Conservation (phyloP, 1,140 invertebrate species). For the Drosophila athabasca region DNA sequence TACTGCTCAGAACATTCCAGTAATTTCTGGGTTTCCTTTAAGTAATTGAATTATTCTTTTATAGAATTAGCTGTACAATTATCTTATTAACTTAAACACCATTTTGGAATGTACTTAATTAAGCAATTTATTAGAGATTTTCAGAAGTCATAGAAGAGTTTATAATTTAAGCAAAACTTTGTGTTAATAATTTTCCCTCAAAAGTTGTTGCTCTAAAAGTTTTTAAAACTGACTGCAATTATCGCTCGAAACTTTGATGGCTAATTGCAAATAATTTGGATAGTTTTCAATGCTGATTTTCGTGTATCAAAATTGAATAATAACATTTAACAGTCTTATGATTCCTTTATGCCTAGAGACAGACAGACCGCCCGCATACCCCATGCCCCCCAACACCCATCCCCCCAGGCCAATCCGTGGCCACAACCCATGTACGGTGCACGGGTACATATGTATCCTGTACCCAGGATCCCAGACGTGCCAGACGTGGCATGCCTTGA, state of each 20-base stretch:
- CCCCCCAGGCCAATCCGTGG: constrained; percentile 21
- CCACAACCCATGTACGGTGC: constrained; percentile 59
- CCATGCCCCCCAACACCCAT: background rate
- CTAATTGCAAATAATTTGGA: constrained; percentile 17
- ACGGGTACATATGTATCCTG: constrained; percentile 24
- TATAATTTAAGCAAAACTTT: no score
- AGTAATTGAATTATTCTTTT: no score
- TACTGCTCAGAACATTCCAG: no score
- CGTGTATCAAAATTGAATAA: constrained; percentile 68
- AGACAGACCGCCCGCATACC: background rate
- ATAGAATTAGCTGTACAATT: no score
- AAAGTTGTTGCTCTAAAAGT: no score
- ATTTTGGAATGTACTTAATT: no score
- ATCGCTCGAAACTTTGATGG: background rate
- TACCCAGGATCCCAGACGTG: constrained; percentile 4
- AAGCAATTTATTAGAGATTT: no score
- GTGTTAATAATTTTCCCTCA: no score
- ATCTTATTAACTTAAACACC: no score
- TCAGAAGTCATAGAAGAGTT: no score
- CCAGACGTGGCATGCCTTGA: constrained; percentile 71
- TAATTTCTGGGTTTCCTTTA: no score
- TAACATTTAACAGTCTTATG: constrained; percentile 76
- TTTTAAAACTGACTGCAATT: background rate
- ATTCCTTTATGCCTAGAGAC: constrained; percentile 68
- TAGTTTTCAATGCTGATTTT: constrained; percentile 35